Conservation (phyloP, 1,140 invertebrate species). For the Piezodorus guildinii region DNA sequence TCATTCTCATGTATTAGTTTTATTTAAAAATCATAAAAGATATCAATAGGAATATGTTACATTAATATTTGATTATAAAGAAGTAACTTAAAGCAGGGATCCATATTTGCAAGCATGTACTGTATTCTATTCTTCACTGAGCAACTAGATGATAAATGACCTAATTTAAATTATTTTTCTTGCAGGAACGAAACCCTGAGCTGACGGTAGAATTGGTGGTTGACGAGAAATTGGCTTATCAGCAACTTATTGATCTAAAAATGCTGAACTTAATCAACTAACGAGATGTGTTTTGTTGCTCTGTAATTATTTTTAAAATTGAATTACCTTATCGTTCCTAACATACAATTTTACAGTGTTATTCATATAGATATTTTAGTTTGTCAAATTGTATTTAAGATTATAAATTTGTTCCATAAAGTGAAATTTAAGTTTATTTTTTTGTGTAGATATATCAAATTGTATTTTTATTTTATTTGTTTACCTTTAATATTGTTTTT, state of each 20-base stretch:
- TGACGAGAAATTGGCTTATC: constrained; percentile 11
- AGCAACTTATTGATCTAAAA: not conserved
- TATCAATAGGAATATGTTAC: too few relatives aligned
- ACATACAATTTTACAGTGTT: not conserved
- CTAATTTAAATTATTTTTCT: constrained; percentile 1
- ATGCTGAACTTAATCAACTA: not conserved
- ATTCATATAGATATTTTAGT: not conserved
- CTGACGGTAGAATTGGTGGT: not conserved
- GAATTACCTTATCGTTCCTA: not conserved
- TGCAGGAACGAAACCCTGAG: not conserved
- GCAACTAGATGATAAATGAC: not conserved
- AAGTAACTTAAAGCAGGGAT: too few relatives aligned
- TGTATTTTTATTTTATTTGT: too few relatives aligned
- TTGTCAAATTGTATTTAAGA: not conserved
- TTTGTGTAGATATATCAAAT: not conserved
- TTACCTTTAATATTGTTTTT: too few relatives aligned
- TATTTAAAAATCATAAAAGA: too few relatives aligned
- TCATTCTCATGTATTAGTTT: too few relatives aligned
- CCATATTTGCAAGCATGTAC: too few relatives aligned
- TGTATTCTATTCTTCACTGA: too few relatives aligned
- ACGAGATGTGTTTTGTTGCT: not conserved
- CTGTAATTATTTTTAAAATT: not conserved
- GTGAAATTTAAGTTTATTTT: not conserved
- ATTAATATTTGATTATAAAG: too few relatives aligned
- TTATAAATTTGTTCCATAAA: not conserved